These are phyloP conservation scores for Micrasema longulum DNA, from an alignment of 1,140 invertebrate species.

Conservation along the genomic window DNA sequence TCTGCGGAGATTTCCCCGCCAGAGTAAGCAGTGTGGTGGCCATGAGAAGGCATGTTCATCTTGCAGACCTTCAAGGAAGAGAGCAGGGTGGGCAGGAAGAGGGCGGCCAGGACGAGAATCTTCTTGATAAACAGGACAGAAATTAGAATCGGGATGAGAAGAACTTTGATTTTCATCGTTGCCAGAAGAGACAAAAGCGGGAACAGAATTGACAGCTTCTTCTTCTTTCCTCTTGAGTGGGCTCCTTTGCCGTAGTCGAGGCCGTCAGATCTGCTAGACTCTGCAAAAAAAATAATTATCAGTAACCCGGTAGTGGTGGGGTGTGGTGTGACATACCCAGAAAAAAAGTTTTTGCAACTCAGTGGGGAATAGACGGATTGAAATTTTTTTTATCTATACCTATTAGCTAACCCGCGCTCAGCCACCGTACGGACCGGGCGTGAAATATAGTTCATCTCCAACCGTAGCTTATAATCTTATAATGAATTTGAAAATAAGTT, in stretches of 20 bases:
- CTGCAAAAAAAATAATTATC: no score
- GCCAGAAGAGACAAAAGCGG: slow-evolving; percentile 73
- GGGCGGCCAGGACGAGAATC: slow-evolving; percentile 71
- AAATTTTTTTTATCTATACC: no score
- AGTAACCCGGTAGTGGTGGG: no score
- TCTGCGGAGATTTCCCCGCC: slow-evolving; percentile 26
- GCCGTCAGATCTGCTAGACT: no score
- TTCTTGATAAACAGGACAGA: slow-evolving; percentile 78
- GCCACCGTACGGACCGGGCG: no score
- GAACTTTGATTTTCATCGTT: slow-evolving; percentile 72
- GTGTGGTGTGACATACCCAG: no score
- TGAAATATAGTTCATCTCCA: no score
- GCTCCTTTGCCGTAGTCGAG: slow-evolving; percentile 10
- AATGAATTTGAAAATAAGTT: no score
- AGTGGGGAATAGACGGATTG: no score
- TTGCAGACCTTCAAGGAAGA: slow-evolving; percentile 74
- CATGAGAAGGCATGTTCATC: slow-evolving; percentile 58
- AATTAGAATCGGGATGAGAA: slow-evolving; percentile 73
- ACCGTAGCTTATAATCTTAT: no score
- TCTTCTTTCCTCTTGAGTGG: slow-evolving; percentile 68
- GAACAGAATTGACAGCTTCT: slow-evolving; percentile 72
- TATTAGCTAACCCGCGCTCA: no score
- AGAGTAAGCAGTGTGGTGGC: slow-evolving; percentile 18
- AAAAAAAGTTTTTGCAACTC: no score
- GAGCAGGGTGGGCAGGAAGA: slow-evolving; percentile 72